Base-by-base conservation (phyloP, 2,113 vertebrate genomes). In the Formicarius rufipectus region DNA sequence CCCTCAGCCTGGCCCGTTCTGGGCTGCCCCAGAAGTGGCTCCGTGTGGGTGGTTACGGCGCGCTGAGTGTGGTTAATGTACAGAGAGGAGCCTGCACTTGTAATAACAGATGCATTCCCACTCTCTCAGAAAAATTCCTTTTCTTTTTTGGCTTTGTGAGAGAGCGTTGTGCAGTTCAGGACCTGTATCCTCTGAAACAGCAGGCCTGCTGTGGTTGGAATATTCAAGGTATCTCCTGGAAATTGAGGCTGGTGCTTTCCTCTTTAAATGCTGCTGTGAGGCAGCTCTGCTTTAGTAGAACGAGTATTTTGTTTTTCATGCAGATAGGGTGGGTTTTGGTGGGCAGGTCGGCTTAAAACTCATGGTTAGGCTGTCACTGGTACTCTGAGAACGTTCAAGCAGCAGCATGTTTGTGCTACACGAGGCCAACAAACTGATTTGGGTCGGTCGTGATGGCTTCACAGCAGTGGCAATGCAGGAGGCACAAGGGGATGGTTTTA, bases 61-160 rank as follows among this genome's bases (percentile, higher is more conserved):
- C 18, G 52, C 24, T 3, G 23, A 60, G 37, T 1, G 0, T n/a
- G 6, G 31, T 45, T 14, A 9, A 10, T 0, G 20, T 42, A 6
- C 33, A 47, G 85, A 64, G 69, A 24, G 19, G 13, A 42, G 20
- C 7, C 12, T 12, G 7, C 14, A 1, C 30, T 9, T 40, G 55
- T 21, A 17, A 8, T 19, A 52, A 30, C 14, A 45, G 56, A 9
- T 7, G 40, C 20, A 4, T 58, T 66, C 24, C 45, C 42, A 2
- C n/a, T 66, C 39, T 3, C 33, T 55, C 21, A 25, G 73, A 35
- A 80, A 31, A 56, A 77, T 2, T 7, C 12, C 6, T 42, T 37
- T 12, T 23, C 0, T 19, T 40, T 53, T 49, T 71, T 44, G 59
- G 17, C 25, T 45, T 45, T 49, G 25, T 24, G 60, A 37, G 42